Evolutionary conservation across 1,140 invertebrate species (phyloP).

Genomic region (Cecropterus lyciades): DNA sequence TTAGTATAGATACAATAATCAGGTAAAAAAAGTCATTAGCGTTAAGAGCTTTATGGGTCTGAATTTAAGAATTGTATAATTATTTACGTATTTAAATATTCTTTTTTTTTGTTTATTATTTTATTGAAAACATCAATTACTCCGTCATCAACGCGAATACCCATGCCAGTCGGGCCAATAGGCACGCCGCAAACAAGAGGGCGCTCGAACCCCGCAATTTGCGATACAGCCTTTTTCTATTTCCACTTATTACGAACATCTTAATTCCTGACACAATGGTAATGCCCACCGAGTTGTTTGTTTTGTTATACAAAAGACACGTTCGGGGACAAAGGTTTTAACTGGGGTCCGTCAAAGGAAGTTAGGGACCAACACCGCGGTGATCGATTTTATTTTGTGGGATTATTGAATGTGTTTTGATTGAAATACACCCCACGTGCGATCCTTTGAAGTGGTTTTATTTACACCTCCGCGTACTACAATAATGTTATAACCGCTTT

Average conservation of each 20-base stretch:
- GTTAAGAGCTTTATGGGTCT: no score
- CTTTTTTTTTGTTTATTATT: constrained; percentile 7
- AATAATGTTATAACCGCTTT: neutral
- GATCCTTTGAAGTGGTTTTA: neutral
- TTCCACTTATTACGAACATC: constrained; percentile 63
- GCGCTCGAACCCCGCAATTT: constrained; percentile 57
- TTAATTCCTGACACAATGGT: constrained; percentile 65
- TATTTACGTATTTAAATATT: no score
- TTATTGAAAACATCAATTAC: constrained; percentile 37
- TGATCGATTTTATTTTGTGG: constrained; percentile 23
- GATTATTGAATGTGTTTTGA: constrained; percentile 27
- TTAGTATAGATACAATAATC: no score
- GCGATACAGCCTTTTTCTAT: constrained; percentile 62
- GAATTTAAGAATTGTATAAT: no score
- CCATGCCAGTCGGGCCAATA: constrained; percentile 42
- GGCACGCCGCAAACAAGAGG: constrained; percentile 74
- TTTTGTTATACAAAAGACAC: constrained; percentile 32
- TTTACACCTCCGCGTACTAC: neutral
- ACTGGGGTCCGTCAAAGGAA: constrained; percentile 15
- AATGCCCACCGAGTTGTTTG: constrained; percentile 36
- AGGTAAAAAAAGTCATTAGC: no score
- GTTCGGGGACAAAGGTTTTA: constrained; percentile 20
- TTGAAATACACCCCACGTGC: constrained; percentile 3
- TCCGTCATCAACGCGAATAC: constrained; percentile 37
- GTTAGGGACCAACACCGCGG: neutral